Evolutionary conservation across 2,797 vertebrate genomes (phyloP).

Genomic region (Champsocephalus esox): DNA sequence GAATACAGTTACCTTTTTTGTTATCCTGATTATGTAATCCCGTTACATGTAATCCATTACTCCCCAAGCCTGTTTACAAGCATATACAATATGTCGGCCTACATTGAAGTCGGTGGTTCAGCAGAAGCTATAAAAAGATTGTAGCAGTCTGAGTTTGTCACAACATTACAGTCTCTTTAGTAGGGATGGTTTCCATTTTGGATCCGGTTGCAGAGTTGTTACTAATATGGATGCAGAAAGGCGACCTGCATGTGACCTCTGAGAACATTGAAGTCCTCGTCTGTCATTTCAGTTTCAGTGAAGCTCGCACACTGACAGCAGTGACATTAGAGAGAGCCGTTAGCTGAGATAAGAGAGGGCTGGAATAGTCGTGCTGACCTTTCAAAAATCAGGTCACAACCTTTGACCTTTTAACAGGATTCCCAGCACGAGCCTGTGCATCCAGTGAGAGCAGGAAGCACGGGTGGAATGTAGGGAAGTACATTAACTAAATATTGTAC

Average conservation of each 20-base stretch:
- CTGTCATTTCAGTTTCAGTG: not conserved
- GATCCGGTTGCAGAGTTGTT: not conserved
- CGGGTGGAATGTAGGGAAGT: too few species aligned
- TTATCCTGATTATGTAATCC: too few species aligned
- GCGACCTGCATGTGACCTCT: conserved; percentile 4
- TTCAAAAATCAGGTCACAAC: conserved; percentile 28
- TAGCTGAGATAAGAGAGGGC: conserved; percentile 10
- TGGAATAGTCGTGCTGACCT: conserved; percentile 20
- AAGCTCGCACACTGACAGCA: conserved; percentile 6
- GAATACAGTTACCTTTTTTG: too few species aligned
- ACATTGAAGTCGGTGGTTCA: too few species aligned
- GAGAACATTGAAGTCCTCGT: conserved; percentile 2
- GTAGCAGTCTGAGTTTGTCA: not conserved
- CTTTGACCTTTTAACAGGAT: conserved; percentile 53
- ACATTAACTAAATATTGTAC: too few species aligned
- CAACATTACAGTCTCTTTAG: not conserved
- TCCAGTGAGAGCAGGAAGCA: not conserved
- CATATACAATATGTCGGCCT: too few species aligned
- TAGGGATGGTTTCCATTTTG: not conserved
- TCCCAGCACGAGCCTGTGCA: conserved; percentile 34
- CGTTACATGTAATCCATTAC: too few species aligned
- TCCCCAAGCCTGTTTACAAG: too few species aligned
- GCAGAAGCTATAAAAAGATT: too few species aligned
- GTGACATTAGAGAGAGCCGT: conserved; percentile 32
- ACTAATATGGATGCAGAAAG: not conserved